Evolutionary conservation across 2,888 invertebrate species (phyloP), one percentile per base, ranked within the genome.

Genomic region (Anthrax anthrax): DNA sequence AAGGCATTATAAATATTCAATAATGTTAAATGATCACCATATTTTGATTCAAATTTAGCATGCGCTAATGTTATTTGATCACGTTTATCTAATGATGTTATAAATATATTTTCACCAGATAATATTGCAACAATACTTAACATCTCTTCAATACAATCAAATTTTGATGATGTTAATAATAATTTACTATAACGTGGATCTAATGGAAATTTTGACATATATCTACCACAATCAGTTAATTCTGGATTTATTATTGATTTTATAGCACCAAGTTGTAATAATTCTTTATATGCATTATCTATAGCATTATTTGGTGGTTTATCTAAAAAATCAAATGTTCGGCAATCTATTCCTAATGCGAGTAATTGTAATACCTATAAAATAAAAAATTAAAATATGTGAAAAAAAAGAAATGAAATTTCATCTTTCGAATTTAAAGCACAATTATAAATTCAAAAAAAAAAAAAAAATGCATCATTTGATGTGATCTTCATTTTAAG

Each of bases 1-100:
- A 78, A 95, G 5, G 81, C 84, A 58, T 80, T 79, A 63, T 77
- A 95, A 36, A 95, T 83, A 64, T 94, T 97, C 14, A 97, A 71
- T 45, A 92, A 71, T 2, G 90, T 94, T 39, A 96, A 72, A 61
- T 92, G 92, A 67, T 98, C 97, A 13, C 98, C 96, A 54, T 86
- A 78, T 18, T 81, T 76, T 0, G 91, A 86, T 47, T 78, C 66
- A 64, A 95, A 95, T 68, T 91, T 91, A 57, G 76, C 76, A 52
- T 75, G 72, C 0, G 81, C 81, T 54, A 77, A 75, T 34, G 77
- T 60, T 0, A 87, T 87, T 61, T 85, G 79, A 55, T 87, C 86
- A 47, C 83, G 72, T 68, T 85, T 87, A 39, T 79, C 66, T 16
- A 55, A 51, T 77, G 72, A 44, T 42, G 79, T 81, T 50, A 81